Percentiles rank a stretch among this genome's conserved stretches.
phyloP scores from a whole-genome alignment of 2,113 vertebrate genomes.

The Nibea coibor region DNA sequence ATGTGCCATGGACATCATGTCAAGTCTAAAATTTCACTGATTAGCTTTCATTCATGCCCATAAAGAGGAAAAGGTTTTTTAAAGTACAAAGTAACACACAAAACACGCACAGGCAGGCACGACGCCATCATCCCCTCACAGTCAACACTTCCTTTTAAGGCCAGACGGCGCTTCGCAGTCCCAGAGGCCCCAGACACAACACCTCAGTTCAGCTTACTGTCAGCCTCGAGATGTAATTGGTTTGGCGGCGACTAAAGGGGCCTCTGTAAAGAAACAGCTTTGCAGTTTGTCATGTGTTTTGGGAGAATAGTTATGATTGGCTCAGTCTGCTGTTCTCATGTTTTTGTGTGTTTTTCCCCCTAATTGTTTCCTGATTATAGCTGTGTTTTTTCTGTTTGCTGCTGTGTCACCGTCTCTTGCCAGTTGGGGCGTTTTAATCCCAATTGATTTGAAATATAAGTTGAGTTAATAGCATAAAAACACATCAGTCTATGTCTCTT shows the following conservation, averaged over 20 bases:
- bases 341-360: background rate
- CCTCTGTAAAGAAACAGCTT: background rate
- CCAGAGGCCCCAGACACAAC: constrained; percentile 33
- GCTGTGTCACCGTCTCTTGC: background rate
- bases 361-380: background rate
- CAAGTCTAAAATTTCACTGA: background rate
- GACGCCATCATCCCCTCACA: constrained; percentile 22
- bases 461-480: background rate
- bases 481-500: background rate
- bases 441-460: background rate
- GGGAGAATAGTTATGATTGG: background rate
- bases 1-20: background rate
- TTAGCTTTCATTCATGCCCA: constrained; percentile 3
- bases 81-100: constrained; percentile 14
- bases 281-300: constrained; percentile 37
- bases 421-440: background rate
- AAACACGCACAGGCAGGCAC: background rate
- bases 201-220: constrained; percentile 53
- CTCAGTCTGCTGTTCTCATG: background rate
- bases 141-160: constrained; percentile 78
- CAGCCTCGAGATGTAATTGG: constrained; percentile 14
- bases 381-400: background rate
- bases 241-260: constrained; percentile 18
- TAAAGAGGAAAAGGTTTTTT: constrained; percentile 7
- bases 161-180: constrained; percentile 43